phyloP scores from a whole-genome alignment of 2,113 vertebrate species.

The Pycnonotus jocosus region DNA sequence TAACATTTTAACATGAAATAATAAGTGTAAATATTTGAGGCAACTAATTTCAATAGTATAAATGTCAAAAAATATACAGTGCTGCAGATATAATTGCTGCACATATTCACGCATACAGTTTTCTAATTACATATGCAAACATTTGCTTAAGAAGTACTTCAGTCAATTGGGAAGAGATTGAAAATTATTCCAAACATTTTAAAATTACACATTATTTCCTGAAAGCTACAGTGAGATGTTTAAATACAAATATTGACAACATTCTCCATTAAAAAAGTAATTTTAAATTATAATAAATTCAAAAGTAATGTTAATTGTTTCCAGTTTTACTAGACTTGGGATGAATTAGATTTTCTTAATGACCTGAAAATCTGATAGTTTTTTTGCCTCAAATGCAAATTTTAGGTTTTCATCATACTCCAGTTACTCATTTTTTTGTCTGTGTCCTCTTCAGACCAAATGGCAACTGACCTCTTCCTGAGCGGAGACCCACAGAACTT shows the following conservation, averaged over 20 bases:
- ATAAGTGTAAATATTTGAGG: neutral
- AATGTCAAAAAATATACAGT: neutral
- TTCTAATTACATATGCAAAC: conserved; percentile 29
- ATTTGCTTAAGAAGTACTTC: conserved; percentile 31
- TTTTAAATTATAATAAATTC: neutral
- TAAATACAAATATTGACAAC: neutral
- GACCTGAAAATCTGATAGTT: neutral
- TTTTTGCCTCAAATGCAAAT: neutral
- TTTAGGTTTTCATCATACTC: neutral
- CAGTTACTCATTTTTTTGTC: neutral
- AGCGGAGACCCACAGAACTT: fast-evolving
- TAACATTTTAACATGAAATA: neutral
- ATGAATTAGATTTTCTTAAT: neutral
- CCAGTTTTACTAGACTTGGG: neutral
- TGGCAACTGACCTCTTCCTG: neutral
- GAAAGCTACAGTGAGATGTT: neutral
- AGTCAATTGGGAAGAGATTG: neutral
- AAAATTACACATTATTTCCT: neutral
- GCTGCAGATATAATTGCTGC: neutral
- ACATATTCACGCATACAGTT: neutral
- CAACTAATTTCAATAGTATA: neutral
- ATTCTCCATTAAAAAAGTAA: neutral
- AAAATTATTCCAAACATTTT: neutral
- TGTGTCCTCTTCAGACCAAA: neutral
- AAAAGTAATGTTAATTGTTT: neutral